Evolutionary conservation across 1,140 invertebrate genomes (phyloP).

Genomic region (Latrodectus geometricus): DNA sequence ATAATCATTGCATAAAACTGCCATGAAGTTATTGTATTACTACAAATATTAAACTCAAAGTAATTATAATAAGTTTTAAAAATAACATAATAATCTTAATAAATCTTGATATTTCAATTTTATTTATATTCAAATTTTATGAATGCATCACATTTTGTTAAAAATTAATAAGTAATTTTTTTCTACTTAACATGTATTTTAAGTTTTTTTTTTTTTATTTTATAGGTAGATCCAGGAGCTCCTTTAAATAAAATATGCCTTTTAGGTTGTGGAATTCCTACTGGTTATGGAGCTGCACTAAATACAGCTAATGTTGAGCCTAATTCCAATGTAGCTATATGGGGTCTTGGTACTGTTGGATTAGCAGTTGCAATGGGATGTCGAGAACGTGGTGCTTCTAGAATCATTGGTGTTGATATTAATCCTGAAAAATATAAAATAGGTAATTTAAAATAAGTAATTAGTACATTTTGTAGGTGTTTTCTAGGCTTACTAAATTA

Average conservation of each 20-base stretch:
- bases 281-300: conserved; percentile 91
- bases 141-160: too few species aligned
- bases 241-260: conserved; percentile 92
- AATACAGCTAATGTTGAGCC: conserved; percentile 91
- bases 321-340: conserved; percentile 88
- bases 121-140: too few species aligned
- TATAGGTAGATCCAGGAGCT: conserved; percentile 75
- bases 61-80: too few species aligned
- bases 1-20: too few species aligned
- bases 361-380: conserved; percentile 93
- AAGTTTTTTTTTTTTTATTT: conserved; percentile 1
- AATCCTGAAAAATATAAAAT: conserved; percentile 89
- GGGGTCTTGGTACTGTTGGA: conserved; percentile 97
- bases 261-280: conserved; percentile 93
- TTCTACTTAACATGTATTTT: too few species aligned
- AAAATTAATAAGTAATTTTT: too few species aligned
- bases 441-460: conserved; percentile 70
- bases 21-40: too few species aligned
- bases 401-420: conserved; percentile 94
- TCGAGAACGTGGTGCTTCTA: conserved; percentile 86
- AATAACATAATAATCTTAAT: too few species aligned
- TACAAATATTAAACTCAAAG: too few species aligned
- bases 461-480: not conserved
- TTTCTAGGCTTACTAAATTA: too few species aligned
- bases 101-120: too few species aligned